phyloP scores from a whole-genome alignment of 2,113 vertebrate species.

The Coturnix japonica region DNA sequence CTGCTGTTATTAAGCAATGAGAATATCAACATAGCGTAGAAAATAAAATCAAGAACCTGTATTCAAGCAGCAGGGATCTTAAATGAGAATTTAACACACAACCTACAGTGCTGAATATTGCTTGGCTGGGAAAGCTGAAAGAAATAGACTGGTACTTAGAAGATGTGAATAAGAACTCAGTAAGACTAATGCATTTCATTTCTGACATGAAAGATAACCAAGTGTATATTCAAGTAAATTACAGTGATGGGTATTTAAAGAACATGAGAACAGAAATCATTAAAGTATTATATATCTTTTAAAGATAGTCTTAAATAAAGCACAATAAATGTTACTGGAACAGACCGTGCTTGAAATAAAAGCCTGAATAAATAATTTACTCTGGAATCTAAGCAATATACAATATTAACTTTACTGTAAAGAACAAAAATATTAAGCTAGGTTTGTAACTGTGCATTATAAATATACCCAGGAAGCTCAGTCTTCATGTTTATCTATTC shows the following conservation, averaged over 20 bases:
- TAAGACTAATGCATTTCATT: not conserved
- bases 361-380: not conserved
- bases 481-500: not conserved
- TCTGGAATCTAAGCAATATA: not conserved
- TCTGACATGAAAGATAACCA: not conserved
- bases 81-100: not conserved
- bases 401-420: not conserved
- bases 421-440: not conserved
- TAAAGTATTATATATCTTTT: not conserved
- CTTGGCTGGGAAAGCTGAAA: not conserved
- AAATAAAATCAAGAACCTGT: not conserved
- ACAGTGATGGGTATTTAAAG: not conserved
- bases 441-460: not conserved
- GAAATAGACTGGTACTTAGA: not conserved
- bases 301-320: not conserved
- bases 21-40: not conserved
- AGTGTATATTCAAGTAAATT: not conserved
- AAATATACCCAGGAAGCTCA: not conserved
- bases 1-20: not conserved
- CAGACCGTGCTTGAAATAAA: not conserved
- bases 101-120: not conserved
- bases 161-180: not conserved
- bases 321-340: not conserved
- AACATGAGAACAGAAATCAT: not conserved
- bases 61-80: not conserved